Base-by-base conservation (phyloP, 35 echinoderm and acorn worm genomes). In the Diadema setosum region DNA sequence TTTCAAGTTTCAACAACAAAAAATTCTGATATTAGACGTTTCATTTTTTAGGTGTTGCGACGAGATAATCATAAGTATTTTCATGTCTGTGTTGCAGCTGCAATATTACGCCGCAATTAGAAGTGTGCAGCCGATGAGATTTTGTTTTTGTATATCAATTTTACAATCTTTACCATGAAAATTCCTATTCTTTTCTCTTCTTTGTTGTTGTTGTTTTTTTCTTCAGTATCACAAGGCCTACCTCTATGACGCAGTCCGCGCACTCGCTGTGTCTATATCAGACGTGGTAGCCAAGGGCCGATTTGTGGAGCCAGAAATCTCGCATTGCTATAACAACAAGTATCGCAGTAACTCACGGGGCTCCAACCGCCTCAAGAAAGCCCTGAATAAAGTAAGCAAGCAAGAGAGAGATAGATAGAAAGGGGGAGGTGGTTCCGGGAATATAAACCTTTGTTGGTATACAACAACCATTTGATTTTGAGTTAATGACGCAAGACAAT, bases 211-310 rank as follows among this genome's bases (percentile, higher is more conserved):
- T 25, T 40, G 64, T 69, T 41, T 24, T 74, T 48, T 44, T 9
- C 7, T 40, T 32, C 36, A 75, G 43, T 92, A 90, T 88, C 87
- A 41, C 90, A 91, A 45, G 84, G 94, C 94, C 23, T 96, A 96
- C 52, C 55, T 96, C 65, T 96, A 96, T 60, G 94, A 96, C 17
- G 84, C 94, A 25, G 90, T 96, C 1, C 81, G 89, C 43, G 85
- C 83, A 16, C 39, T 96, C 34, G 84, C 89, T 0, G 56, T 87
- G 16, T 90, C 89, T 26, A 52, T 96, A 9, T 32, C 84, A 27
- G 90, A 96, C 33, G 81, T 90, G 76, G 82, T 94, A 0, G 58
- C 49, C 15, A 84, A 60, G 34, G 73, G 88, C 5, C 89, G 56
- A 55, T 94, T 84, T 67, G 74, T 90, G 33, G 92, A 94, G 40